Base-by-base conservation (phyloP, 1,140 invertebrate genomes). In the Pogonognathellus flavescens region DNA sequence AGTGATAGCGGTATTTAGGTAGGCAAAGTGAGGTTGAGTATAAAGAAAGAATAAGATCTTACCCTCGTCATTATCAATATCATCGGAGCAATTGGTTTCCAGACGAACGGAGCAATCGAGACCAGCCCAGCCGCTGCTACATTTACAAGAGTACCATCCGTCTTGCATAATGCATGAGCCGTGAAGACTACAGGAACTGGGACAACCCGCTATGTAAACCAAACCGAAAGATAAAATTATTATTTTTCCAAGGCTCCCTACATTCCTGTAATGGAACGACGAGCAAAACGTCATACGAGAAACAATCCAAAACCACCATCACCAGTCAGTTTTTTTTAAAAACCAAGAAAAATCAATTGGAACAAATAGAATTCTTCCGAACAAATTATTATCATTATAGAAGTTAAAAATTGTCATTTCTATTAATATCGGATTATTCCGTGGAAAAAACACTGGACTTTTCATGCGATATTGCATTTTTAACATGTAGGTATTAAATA, bases 41-140 rank as follows among this genome's bases (percentile, higher is more conserved):
- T 53, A 84, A 80, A 86, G 49, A 59, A 81, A 31, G 80, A 82
- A 59, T 57, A 59, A 55, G 72, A 82, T 83, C 92, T 92, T 93
- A 99, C 98, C 98, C 92, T 96, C 94, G 92, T 99, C 98, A 91
- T 99, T 99, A 91, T 99, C 98, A 85, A 95, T 93, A 89, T 95
- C 95, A 91, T 99, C 98, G 89, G 94, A 95, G 92, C 98, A 99
- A 87, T 95, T 95, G 90, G 97, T 95, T 91, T 98, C 97, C 66
- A 98, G 92, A 70, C 95, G 93, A 89, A 97, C 95, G 89, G 96
- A 98, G 90, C 96, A 98, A 90, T 96, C 95, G 16, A 93, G 92
- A 55, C 98, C 98, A 72, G 97, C 97, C 97, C 97, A 99, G 20
- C 95, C 96, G 31, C 94, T 93, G 55, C 94, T 93, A 91, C 98